These are phyloP conservation scores for Pandemis cinnamomeana DNA, from an alignment of 2,888 invertebrate species.

Conservation along the genomic window DNA sequence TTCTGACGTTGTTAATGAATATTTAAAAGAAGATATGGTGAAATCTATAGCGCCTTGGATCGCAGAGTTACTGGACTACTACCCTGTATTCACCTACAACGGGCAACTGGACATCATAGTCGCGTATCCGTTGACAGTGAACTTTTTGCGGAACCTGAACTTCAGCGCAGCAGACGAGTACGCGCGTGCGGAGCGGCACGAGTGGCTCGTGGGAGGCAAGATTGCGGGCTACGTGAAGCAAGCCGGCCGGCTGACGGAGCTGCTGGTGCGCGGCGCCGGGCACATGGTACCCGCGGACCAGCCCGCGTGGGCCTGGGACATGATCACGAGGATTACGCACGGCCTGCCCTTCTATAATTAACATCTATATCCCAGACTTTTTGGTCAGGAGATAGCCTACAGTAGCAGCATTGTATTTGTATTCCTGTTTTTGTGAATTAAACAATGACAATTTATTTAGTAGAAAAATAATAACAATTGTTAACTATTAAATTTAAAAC, in stretches of 20 bases:
- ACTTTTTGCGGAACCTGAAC: constrained; percentile 86
- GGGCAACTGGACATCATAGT: constrained; percentile 93
- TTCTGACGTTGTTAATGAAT: too few species aligned
- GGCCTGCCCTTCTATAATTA: constrained; percentile 18
- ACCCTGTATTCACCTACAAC: constrained; percentile 89
- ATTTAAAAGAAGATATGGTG: too few species aligned
- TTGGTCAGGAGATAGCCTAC: too few species aligned
- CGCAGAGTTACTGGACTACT: constrained; percentile 82
- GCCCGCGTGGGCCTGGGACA: constrained; percentile 86
- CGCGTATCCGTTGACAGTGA: constrained; percentile 89
- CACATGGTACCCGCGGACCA: constrained; percentile 89
- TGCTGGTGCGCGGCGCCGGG: constrained; percentile 87
- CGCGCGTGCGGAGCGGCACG: constrained; percentile 78
- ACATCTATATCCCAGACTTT: too few species aligned
- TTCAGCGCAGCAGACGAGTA: constrained; percentile 85
- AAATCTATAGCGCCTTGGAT: constrained; percentile 83
- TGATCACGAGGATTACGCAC: constrained; percentile 84
- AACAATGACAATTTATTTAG: too few species aligned
- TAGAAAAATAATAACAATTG: too few species aligned
- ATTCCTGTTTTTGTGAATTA: too few species aligned
- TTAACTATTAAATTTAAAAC: too few species aligned
- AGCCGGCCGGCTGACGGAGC: constrained; percentile 85
- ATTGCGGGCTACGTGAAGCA: constrained; percentile 87
- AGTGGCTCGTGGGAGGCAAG: constrained; percentile 84
- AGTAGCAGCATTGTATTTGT: too few species aligned